Percentiles rank a stretch among this genome's conserved stretches.
phyloP scores from a whole-genome alignment of 2,888 invertebrate species.

The Matsumyia berberina region DNA sequence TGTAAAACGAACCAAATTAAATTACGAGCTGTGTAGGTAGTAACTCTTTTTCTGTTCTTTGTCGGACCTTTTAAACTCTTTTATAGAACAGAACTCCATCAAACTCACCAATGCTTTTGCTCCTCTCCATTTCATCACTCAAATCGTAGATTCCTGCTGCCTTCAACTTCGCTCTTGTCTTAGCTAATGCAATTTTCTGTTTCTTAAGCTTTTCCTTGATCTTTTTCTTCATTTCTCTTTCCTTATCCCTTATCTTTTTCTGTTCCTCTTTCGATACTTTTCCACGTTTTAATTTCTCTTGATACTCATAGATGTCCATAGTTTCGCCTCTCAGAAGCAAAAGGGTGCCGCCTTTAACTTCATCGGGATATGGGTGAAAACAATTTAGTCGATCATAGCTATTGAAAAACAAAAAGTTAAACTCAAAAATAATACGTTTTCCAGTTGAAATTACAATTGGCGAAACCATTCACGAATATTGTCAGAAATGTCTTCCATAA shows the following conservation, averaged over 20 bases:
- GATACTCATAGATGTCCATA: conserved; percentile 83
- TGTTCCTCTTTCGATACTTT: conserved; percentile 81
- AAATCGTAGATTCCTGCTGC: conserved; percentile 80
- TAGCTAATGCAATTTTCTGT: conserved; percentile 79
- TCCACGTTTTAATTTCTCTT: conserved; percentile 78
- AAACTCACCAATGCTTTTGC: conserved; percentile 80
- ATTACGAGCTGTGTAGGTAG: too few relatives aligned
- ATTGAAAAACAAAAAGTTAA: conserved; percentile 26
- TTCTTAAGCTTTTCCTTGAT: conserved; percentile 77
- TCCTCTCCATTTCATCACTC: conserved; percentile 77
- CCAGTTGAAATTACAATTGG: conserved; percentile 85
- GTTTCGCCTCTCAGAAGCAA: conserved; percentile 84
- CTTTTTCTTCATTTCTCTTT: conserved; percentile 78
- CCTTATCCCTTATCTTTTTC: conserved; percentile 78
- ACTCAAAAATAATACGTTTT: background rate
- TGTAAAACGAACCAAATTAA: too few relatives aligned
- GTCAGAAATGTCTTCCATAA: conserved; percentile 90
- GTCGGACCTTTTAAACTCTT: too few relatives aligned
- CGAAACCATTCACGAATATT: conserved; percentile 90
- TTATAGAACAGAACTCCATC: conserved; percentile 4
- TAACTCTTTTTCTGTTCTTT: too few relatives aligned
- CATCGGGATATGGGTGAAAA: conserved; percentile 85
- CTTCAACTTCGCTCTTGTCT: conserved; percentile 79
- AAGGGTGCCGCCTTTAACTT: conserved; percentile 85
- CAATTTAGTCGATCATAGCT: conserved; percentile 80